Conservation (phyloP, 2,113 vertebrate genomes). For the Petromus typicus region DNA sequence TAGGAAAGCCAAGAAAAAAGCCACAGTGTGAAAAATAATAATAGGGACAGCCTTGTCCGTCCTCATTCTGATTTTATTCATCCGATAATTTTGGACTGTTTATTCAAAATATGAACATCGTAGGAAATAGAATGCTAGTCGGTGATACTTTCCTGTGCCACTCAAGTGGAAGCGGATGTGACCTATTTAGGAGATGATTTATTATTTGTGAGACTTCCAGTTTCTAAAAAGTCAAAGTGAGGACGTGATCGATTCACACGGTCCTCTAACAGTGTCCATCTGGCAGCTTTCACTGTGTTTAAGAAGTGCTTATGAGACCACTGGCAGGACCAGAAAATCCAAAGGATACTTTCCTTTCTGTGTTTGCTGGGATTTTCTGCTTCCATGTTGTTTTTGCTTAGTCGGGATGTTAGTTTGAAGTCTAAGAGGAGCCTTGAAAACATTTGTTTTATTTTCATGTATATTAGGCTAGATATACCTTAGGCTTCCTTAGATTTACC, state of each 20-base stretch:
- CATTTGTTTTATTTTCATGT: slow-evolving; percentile 65
- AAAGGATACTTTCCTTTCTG: slow-evolving; percentile 35
- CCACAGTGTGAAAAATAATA: slow-evolving; percentile 53
- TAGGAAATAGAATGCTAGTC: slow-evolving; percentile 11
- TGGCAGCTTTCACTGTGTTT: slow-evolving; percentile 69
- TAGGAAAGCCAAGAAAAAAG: slow-evolving; percentile 69
- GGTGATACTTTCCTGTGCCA: slow-evolving; percentile 49
- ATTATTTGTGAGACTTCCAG: slow-evolving; percentile 66
- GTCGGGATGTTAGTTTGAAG: slow-evolving; percentile 63
- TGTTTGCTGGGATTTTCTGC: slow-evolving; percentile 38
- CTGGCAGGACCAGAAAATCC: slow-evolving; percentile 56
- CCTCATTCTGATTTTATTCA: slow-evolving; percentile 30
- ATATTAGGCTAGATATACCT: slow-evolving; percentile 40
- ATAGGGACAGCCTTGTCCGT: slow-evolving; percentile 52
- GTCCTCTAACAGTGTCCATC: slow-evolving; percentile 52
- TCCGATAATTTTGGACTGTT: background rate
- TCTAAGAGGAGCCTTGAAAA: slow-evolving; percentile 53
- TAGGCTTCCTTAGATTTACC: slow-evolving; percentile 33
- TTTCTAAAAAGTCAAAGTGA: slow-evolving; percentile 67
- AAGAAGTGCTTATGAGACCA: slow-evolving; percentile 63
- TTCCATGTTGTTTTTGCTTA: slow-evolving; percentile 46
- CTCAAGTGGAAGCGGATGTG: slow-evolving; percentile 30
- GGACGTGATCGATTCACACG: slow-evolving; percentile 56
- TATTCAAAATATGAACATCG: slow-evolving; percentile 38
- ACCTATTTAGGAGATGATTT: slow-evolving; percentile 59